Evolutionary conservation across 2,888 invertebrate species (phyloP).

Genomic region (Apoderus coryli): DNA sequence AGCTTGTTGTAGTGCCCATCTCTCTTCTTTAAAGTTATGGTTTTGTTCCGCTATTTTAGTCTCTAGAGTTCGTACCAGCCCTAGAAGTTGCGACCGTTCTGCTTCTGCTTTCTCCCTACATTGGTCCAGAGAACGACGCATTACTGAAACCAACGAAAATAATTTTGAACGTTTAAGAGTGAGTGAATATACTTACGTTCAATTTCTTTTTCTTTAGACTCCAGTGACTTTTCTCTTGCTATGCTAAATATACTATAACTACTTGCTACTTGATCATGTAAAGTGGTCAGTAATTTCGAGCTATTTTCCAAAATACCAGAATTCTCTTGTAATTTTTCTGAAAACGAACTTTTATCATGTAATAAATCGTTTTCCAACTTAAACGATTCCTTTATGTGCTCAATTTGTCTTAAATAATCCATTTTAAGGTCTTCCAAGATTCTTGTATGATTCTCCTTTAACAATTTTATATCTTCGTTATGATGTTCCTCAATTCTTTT

Average conservation of each 20-base stretch:
- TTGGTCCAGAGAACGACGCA: constrained; percentile 39
- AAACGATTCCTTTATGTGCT: constrained; percentile 42
- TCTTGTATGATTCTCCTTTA: constrained; percentile 38
- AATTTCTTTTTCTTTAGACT: constrained; percentile 41
- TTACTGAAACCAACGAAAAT: constrained; percentile 30
- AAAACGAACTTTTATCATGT: constrained; percentile 36
- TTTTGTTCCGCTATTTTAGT: constrained; percentile 43
- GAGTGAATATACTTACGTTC: constrained; percentile 29
- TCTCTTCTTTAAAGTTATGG: constrained; percentile 28
- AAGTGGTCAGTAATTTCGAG: constrained; percentile 33
- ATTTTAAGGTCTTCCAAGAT: constrained; percentile 37
- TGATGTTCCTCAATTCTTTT: constrained; percentile 24
- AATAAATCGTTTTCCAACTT: constrained; percentile 38
- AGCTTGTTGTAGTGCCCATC: constrained; percentile 40
- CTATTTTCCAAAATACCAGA: constrained; percentile 37
- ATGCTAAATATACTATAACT: constrained; percentile 33
- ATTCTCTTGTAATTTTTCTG: constrained; percentile 36
- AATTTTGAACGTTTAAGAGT: neutral
- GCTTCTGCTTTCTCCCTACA: constrained; percentile 40
- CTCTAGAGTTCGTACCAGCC: constrained; percentile 40
- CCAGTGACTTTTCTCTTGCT: constrained; percentile 36
- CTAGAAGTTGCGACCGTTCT: constrained; percentile 40
- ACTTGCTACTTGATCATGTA: constrained; percentile 36
- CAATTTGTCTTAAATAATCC: constrained; percentile 39
- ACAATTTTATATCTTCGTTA: constrained; percentile 29